Evolutionary conservation across 2,888 invertebrate species (phyloP).

Genomic region (Serrognathus titanus): DNA sequence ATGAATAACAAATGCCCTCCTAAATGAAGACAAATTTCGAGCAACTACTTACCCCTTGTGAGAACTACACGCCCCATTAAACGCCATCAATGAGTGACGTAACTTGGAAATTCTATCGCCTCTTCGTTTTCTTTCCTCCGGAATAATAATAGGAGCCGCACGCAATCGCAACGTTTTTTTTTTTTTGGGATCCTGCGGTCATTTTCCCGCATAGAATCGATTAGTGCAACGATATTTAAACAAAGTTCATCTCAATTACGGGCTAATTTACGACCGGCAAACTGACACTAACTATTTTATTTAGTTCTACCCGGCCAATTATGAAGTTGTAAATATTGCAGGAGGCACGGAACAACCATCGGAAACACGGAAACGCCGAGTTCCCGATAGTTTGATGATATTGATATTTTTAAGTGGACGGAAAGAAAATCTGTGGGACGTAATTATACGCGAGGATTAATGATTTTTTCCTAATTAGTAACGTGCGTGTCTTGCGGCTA

Average conservation of each 20-base stretch:
- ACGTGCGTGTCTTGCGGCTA: constrained; percentile 41
- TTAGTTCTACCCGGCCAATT: constrained; percentile 32
- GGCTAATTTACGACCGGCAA: constrained; percentile 40
- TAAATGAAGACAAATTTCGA: constrained; percentile 43
- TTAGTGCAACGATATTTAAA: too few species aligned
- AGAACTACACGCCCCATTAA: constrained; percentile 12
- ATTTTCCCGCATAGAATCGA: too few species aligned
- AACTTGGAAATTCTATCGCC: constrained; percentile 3
- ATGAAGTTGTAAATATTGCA: constrained; percentile 40
- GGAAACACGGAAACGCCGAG: neutral
- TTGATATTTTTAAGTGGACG: neutral
- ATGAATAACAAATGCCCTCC: constrained; percentile 47
- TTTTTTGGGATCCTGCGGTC: too few species aligned
- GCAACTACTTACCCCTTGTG: constrained; percentile 36
- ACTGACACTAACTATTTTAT: constrained; percentile 43
- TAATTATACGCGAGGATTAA: constrained; percentile 43
- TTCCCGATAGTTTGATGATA: neutral
- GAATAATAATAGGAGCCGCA: constrained; percentile 3
- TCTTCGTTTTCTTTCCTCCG: neutral
- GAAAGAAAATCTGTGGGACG: constrained; percentile 24
- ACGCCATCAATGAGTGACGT: constrained; percentile 8
- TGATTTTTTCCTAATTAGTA: constrained; percentile 47
- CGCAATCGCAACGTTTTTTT: too few species aligned
- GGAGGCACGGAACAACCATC: constrained; percentile 31
- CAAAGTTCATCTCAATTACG: constrained; percentile 45